Conservation (phyloP, 2,888 invertebrate species). For the Microlaimidae sp. region DNA sequence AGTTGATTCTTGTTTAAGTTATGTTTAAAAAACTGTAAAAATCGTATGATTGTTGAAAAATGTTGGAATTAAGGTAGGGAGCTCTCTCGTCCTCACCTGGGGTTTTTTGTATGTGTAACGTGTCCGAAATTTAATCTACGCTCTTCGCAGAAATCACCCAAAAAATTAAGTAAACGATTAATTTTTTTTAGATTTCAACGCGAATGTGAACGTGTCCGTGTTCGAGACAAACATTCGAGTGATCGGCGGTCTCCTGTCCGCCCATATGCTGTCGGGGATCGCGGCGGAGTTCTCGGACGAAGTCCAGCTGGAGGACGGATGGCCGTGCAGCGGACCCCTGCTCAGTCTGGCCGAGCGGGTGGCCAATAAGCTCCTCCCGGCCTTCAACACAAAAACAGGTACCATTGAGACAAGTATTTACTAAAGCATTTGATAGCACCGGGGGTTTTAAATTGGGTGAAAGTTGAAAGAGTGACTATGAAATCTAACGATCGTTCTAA, state of each 20-base stretch:
- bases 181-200: conserved; percentile 86
- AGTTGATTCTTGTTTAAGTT: too few species aligned
- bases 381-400: conserved; percentile 28
- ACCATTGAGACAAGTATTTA: background rate
- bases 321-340: conserved; percentile 92
- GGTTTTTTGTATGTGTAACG: too few species aligned
- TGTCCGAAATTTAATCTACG: too few species aligned
- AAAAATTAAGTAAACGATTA: too few species aligned
- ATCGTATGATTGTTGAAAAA: too few species aligned
- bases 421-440: too few species aligned
- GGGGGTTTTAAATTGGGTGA: too few species aligned
- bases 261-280: conserved; percentile 70
- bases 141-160: too few species aligned
- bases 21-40: too few species aligned
- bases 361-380: conserved; percentile 66
- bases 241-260: conserved; percentile 83
- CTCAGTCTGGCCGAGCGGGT: conserved; percentile 81
- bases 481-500: too few species aligned
- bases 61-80: background rate
- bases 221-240: conserved; percentile 99
- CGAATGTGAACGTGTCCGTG: conserved; percentile 94
- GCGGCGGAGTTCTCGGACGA: conserved; percentile 29
- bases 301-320: conserved; percentile 58
- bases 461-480: too few species aligned
- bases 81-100: too few species aligned